Conservation (phyloP, 92 coral and sea anemone species). For the Zoanthus gigantus region DNA sequence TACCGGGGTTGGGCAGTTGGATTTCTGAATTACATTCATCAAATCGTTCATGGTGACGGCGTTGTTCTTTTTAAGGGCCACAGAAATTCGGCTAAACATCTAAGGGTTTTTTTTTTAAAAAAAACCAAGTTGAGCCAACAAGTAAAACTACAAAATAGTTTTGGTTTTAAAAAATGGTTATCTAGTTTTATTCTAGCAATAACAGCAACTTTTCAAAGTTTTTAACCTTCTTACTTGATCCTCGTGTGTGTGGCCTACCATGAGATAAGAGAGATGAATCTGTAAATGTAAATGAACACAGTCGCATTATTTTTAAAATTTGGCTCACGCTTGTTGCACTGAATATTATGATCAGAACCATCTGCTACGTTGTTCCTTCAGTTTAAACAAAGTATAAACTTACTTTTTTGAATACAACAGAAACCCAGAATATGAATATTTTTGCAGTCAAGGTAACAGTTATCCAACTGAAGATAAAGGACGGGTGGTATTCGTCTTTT, state of each 20-base stretch:
- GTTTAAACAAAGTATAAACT: background rate
- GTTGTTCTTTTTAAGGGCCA: conserved; percentile 24
- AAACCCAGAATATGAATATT: conserved; percentile 65
- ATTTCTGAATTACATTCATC: conserved; percentile 34
- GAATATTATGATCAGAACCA: too few relatives aligned
- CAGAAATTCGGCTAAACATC: conserved; percentile 68
- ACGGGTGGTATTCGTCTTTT: background rate
- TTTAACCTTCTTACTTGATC: conserved; percentile 54
- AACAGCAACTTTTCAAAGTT: background rate
- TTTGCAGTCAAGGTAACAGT: conserved; percentile 65
- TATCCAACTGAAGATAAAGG: conserved; percentile 59
- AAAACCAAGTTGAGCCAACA: background rate
- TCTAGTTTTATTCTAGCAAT: background rate
- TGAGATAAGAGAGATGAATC: conserved; percentile 66
- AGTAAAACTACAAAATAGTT: background rate
- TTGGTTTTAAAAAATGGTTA: background rate
- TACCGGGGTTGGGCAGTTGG: conserved; percentile 46
- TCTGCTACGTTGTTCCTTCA: background rate
- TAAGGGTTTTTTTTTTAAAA: background rate
- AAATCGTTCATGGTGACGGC: conserved; percentile 44
- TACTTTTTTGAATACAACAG: conserved; percentile 62
- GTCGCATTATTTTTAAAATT: background rate
- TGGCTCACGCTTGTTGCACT: background rate
- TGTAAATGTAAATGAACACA: background rate
- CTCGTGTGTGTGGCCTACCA: conserved; percentile 72